Conservation (phyloP, 1,140 invertebrate species). For the Drosophila lacertosa region DNA sequence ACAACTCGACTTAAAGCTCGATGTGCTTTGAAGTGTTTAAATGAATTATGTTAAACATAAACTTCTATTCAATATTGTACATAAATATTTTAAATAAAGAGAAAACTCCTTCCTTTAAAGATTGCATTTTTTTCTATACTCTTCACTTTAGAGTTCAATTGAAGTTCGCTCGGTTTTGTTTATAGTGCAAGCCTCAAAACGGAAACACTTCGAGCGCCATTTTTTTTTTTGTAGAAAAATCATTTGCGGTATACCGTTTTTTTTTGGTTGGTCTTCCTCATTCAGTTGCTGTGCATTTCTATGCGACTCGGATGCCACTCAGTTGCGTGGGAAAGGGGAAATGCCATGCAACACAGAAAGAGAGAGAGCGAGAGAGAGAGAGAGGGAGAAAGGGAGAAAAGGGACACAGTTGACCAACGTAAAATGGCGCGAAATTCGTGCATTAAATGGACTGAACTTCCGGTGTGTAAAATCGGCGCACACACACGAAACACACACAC, state of each 20-base stretch:
- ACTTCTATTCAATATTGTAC: too few species aligned
- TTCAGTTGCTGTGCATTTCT: constrained; percentile 15
- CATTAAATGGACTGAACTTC: constrained; percentile 82
- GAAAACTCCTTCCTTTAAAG: too few species aligned
- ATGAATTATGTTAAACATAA: not conserved
- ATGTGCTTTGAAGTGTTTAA: not conserved
- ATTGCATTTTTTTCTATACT: not conserved
- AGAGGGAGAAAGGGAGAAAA: constrained; percentile 8
- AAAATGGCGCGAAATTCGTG: constrained; percentile 79
- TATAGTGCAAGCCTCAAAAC: constrained; percentile 51
- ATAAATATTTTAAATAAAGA: too few species aligned
- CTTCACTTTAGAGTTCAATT: constrained; percentile 10
- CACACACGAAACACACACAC: constrained; percentile 23
- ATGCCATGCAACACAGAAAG: constrained; percentile 10
- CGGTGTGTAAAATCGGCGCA: constrained; percentile 67
- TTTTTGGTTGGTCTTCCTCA: not conserved
- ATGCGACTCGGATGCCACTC: constrained; percentile 19
- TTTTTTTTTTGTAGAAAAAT: constrained; percentile 47
- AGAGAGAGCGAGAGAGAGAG: constrained; percentile 15
- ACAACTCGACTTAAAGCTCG: not conserved
- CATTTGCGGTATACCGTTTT: constrained; percentile 68
- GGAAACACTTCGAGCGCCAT: constrained; percentile 63
- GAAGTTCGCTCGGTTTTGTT: constrained; percentile 41
- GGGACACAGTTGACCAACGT: constrained; percentile 54
- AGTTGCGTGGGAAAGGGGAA: not conserved